Evolutionary conservation across 2,888 invertebrate species (phyloP).

Genomic region (Cerastis leucographa): DNA sequence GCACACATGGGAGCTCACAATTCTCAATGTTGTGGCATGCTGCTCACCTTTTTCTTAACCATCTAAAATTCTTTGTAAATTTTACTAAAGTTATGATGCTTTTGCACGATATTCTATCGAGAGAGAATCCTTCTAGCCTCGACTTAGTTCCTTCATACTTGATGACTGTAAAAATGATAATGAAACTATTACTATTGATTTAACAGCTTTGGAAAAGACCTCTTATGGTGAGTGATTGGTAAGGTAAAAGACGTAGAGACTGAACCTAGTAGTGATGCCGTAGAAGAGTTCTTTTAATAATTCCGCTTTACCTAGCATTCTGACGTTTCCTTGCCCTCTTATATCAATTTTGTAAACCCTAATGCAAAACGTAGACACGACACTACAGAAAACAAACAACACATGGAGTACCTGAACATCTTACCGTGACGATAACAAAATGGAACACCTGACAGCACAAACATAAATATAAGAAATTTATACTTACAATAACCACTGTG

Average conservation of each 20-base stretch:
- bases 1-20: constrained; percentile 78
- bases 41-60: constrained; percentile 64
- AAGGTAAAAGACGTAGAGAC: constrained; percentile 85
- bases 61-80: constrained; percentile 59
- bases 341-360: constrained; percentile 68
- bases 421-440: background rate
- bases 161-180: constrained; percentile 62
- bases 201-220: constrained; percentile 90
- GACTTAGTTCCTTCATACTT: constrained; percentile 49
- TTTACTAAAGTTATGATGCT: constrained; percentile 70
- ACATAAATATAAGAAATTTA: background rate
- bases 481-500: background rate
- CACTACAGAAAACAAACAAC: constrained; percentile 69
- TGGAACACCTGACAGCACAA: background rate
- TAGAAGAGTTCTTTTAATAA: constrained; percentile 82
- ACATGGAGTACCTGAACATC: constrained; percentile 18
- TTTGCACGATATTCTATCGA: constrained; percentile 76
- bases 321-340: constrained; percentile 75
- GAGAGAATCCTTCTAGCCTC: constrained; percentile 51
- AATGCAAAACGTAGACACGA: constrained; percentile 72
- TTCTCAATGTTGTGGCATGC: constrained; percentile 86
- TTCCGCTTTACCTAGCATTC: constrained; percentile 82
- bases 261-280: constrained; percentile 79
- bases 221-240: constrained; percentile 89
- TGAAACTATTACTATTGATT: constrained; percentile 83